Percentiles rank a stretch among this genome's conserved stretches.
These are phyloP conservation scores for Hirtodrosophila confusa DNA, from an alignment of 2,888 invertebrate genomes.

Conservation along the genomic window DNA sequence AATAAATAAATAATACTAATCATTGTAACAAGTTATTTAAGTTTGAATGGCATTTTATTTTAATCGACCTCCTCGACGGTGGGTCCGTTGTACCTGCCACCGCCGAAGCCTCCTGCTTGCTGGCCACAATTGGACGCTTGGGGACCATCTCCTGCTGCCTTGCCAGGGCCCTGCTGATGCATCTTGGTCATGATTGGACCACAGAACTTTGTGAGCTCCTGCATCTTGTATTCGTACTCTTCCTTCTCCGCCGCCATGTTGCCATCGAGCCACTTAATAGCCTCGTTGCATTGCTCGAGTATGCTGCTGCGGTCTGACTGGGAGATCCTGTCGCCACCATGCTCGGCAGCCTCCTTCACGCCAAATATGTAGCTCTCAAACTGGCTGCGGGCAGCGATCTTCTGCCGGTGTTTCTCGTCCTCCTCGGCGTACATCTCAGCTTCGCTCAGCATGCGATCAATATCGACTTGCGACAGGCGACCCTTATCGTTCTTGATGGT, in stretches of 20 bases:
- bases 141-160: constrained; percentile 83
- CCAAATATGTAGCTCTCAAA: constrained; percentile 89
- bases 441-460: constrained; percentile 91
- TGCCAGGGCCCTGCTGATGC: constrained; percentile 64
- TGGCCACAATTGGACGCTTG: constrained; percentile 73
- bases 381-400: constrained; percentile 88
- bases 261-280: constrained; percentile 90
- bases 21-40: not conserved
- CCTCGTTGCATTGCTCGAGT: constrained; percentile 86
- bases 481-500: constrained; percentile 94
- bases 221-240: constrained; percentile 87
- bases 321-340: constrained; percentile 85
- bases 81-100: constrained; percentile 39
- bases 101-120: constrained; percentile 31
- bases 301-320: constrained; percentile 37
- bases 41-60: not conserved
- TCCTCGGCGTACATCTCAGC: constrained; percentile 90
- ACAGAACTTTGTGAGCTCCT: constrained; percentile 82
- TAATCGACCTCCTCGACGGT: constrained; percentile 62
- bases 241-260: constrained; percentile 91
- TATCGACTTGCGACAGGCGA: constrained; percentile 91
- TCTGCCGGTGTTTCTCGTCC: constrained; percentile 89
- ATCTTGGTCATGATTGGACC: constrained; percentile 85
- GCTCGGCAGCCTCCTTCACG: constrained; percentile 89
- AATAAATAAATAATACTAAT: constrained; percentile 4